Conservation (phyloP, 2,113 vertebrate genomes). For the Microcebus jonahi region DNA sequence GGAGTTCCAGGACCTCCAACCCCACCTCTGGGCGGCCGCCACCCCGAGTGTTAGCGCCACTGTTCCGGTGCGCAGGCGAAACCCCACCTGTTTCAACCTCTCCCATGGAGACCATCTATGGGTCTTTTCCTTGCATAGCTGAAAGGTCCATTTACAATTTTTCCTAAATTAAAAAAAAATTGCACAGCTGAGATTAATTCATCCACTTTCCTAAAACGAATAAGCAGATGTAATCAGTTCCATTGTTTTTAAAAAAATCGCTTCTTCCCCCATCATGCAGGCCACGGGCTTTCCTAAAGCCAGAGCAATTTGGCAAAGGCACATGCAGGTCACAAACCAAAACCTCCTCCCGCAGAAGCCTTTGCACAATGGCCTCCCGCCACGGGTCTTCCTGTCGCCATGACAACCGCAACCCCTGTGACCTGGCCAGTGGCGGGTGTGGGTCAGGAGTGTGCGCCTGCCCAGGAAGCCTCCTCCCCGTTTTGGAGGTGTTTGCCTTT, state of each 20-base stretch:
- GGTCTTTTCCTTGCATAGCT: not conserved
- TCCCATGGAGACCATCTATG: accelerated
- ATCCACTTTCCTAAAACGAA: not conserved
- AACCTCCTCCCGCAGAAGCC: not conserved
- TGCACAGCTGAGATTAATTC: not conserved
- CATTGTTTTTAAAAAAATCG: not conserved
- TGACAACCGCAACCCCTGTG: not conserved
- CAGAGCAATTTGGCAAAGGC: not conserved
- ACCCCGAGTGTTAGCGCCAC: too few species aligned
- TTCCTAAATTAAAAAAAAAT: not conserved
- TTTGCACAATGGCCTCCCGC: not conserved
- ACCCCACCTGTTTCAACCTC: not conserved
- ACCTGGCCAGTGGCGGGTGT: accelerated
- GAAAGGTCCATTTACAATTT: not conserved
- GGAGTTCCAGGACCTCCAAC: not conserved
- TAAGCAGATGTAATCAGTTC: not conserved
- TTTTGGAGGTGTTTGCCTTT: too few species aligned
- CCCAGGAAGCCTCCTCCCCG: accelerated
- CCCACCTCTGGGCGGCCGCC: accelerated
- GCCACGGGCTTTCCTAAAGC: not conserved
- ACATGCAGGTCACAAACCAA: not conserved
- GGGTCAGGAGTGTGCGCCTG: accelerated
- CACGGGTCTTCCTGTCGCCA: not conserved
- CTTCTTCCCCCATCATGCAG: not conserved
- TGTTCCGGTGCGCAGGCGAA: not conserved